Evolutionary conservation across 23 tunicate species (phyloP), one percentile per base, ranked within the genome.

Genomic region (Styela plicata): DNA sequence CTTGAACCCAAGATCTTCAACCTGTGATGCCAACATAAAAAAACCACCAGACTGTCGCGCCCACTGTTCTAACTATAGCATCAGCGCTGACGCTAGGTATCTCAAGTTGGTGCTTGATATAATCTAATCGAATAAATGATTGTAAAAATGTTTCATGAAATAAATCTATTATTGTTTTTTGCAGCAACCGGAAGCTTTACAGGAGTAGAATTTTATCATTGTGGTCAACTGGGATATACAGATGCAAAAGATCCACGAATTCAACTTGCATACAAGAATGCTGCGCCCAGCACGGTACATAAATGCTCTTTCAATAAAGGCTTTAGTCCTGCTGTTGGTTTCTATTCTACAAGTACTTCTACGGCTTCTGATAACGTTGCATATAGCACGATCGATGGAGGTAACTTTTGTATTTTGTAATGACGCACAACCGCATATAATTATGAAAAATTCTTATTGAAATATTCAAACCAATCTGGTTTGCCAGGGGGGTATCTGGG

Each of bases 231-330:
- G 24, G 84, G 88, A n/a, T 81, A 80, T 25, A 23, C 73, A 32
- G 84, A 85, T 80, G 21, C 84, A 0, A 22, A 13, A 61, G 88
- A 80, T 36, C 84, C 84, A 32, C 29, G 84, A 64, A 1, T 30
- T 33, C 30, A 74, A 10, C 0, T 85, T 13, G 85, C 84, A 0
- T 79, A 83, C 85, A 69, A 36, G 36, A 73, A 32, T 26, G 85
- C 70, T 31, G 74, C 22, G 31, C 29, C 83, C 34, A 33, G 64
- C 23, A 70, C 74, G 2, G 92, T 88, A 31, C 1, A 32, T 1
- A 89, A 81, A 22, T 88, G 92, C 34, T 53, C 91, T 24, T 87
- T 91, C 85, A 92, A 91, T 62, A 85, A 83, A 68, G 88, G 88
- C 20, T 91, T 64, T 70, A 52, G 87, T 31, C 75, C 92, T 26